Conservation (phyloP, 2,888 invertebrate species). For the Cantharis rufa region DNA sequence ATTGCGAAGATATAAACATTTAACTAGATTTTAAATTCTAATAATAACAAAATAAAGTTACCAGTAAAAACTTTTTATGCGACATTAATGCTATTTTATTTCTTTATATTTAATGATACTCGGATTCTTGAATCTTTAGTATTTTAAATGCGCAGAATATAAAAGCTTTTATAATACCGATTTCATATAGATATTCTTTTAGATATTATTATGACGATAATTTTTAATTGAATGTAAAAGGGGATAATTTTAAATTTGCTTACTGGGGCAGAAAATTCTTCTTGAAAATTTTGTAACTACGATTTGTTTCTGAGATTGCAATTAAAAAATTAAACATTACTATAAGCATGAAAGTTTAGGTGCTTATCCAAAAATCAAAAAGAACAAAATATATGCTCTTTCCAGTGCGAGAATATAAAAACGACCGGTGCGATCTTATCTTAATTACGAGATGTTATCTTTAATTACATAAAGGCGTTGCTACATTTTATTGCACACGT, state of each 20-base stretch:
- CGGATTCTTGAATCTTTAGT: background rate
- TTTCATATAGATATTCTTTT: background rate
- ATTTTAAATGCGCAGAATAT: background rate
- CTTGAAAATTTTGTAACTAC: no score
- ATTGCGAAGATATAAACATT: background rate
- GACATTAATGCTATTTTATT: background rate
- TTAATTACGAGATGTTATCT: no score
- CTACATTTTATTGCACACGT: background rate
- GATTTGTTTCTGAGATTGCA: no score
- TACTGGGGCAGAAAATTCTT: no score
- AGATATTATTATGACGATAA: background rate
- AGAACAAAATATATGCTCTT: no score
- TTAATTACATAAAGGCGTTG: background rate
- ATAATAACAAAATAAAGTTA: background rate
- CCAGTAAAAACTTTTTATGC: background rate
- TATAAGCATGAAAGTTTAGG: no score
- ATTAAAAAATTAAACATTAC: no score
- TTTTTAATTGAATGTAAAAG: background rate
- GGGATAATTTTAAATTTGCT: no score
- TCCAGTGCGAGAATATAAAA: no score
- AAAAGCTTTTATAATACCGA: background rate
- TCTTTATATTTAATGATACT: background rate
- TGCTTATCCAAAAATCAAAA: no score
- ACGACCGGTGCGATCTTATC: no score
- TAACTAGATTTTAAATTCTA: constrained; percentile 1